These are phyloP conservation scores for Portevinia maculata DNA, from an alignment of 2,888 invertebrate genomes.

Conservation along the genomic window DNA sequence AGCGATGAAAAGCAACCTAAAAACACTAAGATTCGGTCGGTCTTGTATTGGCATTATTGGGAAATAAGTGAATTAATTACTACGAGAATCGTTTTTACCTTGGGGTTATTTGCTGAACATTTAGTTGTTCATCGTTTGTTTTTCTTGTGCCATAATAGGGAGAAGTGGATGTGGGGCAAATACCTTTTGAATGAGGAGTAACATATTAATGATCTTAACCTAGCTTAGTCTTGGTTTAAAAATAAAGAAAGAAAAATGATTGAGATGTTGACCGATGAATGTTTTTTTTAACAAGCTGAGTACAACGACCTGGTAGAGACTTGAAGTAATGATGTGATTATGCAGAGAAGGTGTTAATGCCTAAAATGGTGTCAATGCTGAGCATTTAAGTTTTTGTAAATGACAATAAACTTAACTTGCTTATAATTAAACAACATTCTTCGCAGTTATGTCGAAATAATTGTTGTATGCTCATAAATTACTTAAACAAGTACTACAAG, in stretches of 20 bases:
- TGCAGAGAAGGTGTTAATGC: neutral
- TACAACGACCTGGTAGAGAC: neutral
- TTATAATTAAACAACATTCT: no score
- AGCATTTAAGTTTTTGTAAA: neutral
- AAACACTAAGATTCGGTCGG: neutral
- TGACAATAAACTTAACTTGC: neutral
- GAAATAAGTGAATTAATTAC: constrained; percentile 52
- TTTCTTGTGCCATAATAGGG: neutral
- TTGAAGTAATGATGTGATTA: neutral
- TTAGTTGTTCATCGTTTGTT: neutral
- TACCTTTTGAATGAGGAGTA: constrained; percentile 9
- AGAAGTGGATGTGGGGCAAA: constrained; percentile 27
- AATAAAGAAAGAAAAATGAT: no score
- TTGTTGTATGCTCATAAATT: no score
- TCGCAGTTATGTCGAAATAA: no score
- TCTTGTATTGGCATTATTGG: constrained; percentile 22
- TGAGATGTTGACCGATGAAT: constrained; percentile 12
- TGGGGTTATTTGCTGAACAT: constrained; percentile 9
- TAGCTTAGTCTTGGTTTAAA: neutral
- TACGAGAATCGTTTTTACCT: constrained; percentile 31
- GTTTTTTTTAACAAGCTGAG: neutral
- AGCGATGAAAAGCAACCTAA: constrained; percentile 2
- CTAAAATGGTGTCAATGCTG: neutral
- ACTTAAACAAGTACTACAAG: no score
- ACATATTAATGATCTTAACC: neutral